These are phyloP conservation scores for Noctua fimbriata DNA, from an alignment of 2,888 invertebrate species.

Conservation along the genomic window DNA sequence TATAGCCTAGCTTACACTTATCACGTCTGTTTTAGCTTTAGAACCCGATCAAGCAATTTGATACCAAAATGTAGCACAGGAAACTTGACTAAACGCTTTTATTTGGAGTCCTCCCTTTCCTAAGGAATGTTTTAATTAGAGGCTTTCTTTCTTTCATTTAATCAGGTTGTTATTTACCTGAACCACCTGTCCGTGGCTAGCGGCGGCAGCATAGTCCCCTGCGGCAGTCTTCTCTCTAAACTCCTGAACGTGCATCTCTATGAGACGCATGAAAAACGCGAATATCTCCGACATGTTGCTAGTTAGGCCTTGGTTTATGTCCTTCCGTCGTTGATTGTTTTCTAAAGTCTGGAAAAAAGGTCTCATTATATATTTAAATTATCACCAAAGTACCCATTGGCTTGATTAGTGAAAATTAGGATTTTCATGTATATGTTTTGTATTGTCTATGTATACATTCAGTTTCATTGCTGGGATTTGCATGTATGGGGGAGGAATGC, in stretches of 20 bases:
- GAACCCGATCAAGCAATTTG: background rate
- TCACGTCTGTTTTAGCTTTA: background rate
- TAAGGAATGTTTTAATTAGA: background rate
- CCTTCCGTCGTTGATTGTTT: slow-evolving; percentile 96
- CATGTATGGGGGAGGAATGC: background rate
- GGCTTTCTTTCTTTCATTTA: background rate
- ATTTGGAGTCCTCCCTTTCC: background rate
- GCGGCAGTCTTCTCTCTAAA: slow-evolving; percentile 92
- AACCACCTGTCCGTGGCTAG: slow-evolving; percentile 94
- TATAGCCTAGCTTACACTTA: background rate
- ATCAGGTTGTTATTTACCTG: slow-evolving; percentile 86
- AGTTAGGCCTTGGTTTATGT: slow-evolving; percentile 97
- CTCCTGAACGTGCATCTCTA: slow-evolving; percentile 94
- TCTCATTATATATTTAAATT: background rate
- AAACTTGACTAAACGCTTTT: background rate
- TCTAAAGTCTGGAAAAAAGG: slow-evolving; percentile 92
- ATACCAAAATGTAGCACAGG: background rate
- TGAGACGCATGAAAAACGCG: slow-evolving; percentile 94
- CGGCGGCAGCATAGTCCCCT: slow-evolving; percentile 92
- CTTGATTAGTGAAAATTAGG: background rate
- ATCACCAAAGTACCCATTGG: background rate
- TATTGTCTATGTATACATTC: background rate
- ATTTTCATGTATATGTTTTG: background rate
- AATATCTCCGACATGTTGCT: slow-evolving; percentile 97
- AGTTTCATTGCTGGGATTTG: background rate